Base-by-base conservation (phyloP, 2,888 invertebrate genomes). In the Agriopis marginaria region DNA sequence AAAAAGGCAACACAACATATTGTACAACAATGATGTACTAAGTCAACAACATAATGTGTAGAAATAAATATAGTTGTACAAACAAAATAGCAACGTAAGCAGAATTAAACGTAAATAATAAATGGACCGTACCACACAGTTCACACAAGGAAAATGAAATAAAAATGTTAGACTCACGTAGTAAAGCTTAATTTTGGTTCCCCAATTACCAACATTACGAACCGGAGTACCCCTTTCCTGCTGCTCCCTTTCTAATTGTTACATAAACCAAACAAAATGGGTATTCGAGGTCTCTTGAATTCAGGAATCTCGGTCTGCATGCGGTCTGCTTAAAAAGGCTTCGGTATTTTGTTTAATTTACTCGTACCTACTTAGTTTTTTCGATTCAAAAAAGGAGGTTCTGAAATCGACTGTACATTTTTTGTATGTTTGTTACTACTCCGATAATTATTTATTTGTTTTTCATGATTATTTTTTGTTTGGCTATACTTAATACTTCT, bases 201-300 rank as follows among this genome's bases (percentile, higher is more conserved):
- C 79, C 78, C 82, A 88, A 87, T 86, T 81, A 82, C 80, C 79
- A 77, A 80, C 84, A 86, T 89, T 87, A 86, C 79, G 77, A 77
- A 74, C 79, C 79, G 77, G 81, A 82, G 85, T 80, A 86, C 85
- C 85, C 85, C 84, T 84, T 86, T 85, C 80, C 83, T 84, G 84
- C 78, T 82, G 86, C 85, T 79, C 82, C 82, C 81, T 85, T 83
- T 82, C 83, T 89, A 89, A 91, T 91, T 90, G 89, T 89, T 86
- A 86, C 86, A 89, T 90, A 88, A 90, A 89, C 86, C 86, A 86
- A 89, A 89, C 85, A 84, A 86, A 89, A 87, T 83, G 86, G 82
- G 87, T 82, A 80, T 86, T 81, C 67, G 78, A 81, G 79, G 78
- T 79, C 79, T 78, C 75, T 74, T 77, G 77, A 79, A 78, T 78